Conservation (phyloP, 2,113 vertebrate species). For the Ptychochromis oligacanthus region DNA sequence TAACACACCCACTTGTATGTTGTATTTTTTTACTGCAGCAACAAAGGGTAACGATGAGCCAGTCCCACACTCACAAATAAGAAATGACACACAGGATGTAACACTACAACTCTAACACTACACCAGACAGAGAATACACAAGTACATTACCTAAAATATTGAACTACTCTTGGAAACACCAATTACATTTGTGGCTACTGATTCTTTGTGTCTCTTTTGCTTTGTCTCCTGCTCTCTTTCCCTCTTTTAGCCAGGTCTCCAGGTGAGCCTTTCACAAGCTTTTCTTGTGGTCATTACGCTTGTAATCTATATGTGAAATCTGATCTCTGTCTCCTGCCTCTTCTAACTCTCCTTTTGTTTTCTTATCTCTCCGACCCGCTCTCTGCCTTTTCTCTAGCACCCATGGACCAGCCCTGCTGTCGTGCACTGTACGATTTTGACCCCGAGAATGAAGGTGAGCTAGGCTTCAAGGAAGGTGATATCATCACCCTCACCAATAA, state of each 20-base stretch:
- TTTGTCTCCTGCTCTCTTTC: constrained; percentile 18
- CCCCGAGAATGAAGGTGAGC: constrained; percentile 97
- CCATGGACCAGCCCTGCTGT: constrained; percentile 97
- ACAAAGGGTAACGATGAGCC: not conserved
- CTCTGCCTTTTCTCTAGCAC: constrained; percentile 65
- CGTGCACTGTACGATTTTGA: constrained; percentile 97
- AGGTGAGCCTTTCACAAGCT: constrained; percentile 68
- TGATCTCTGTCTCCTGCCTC: not conserved
- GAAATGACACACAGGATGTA: not conserved
- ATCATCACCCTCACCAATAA: constrained; percentile 98
- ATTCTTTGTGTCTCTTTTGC: constrained; percentile 36
- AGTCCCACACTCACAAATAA: not conserved
- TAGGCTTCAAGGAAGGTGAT: constrained; percentile 98
- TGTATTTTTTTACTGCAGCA: not conserved
- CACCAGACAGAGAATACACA: not conserved
- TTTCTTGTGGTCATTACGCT: constrained; percentile 15
- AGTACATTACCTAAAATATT: constrained; percentile 15
- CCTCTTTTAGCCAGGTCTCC: constrained; percentile 73
- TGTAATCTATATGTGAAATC: constrained; percentile 12
- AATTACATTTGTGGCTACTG: not conserved
- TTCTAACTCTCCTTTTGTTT: not conserved
- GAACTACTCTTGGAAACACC: constrained; percentile 1
- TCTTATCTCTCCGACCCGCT: not conserved
- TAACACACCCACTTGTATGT: not conserved
- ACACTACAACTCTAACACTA: not conserved